A percentile compares a stretch with the other conserved stretches of the same genome.
Evolutionary conservation across 2,888 invertebrate genomes (phyloP).

Genomic region (Drosophila anomalata): DNA sequence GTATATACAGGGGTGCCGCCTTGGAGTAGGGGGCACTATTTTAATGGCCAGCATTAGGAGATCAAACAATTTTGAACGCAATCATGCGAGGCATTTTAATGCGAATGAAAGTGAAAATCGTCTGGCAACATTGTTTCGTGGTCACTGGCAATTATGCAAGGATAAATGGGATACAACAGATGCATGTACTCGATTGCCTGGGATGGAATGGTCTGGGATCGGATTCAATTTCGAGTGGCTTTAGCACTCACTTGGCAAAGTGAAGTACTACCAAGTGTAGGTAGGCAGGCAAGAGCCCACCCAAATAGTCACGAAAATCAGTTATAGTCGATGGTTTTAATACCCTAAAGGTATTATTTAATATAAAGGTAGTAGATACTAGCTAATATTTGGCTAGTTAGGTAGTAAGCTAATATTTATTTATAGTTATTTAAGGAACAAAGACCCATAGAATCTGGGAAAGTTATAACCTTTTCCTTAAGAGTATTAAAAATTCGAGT

Average conservation of each 20-base stretch:
- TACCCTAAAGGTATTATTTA: conserved; percentile 3
- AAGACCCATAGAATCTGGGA: too few species aligned
- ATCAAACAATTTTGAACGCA: conserved; percentile 80
- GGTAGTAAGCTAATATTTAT: too few species aligned
- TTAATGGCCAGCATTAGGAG: conserved; percentile 77
- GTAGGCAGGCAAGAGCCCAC: conserved; percentile 40
- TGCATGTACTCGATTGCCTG: conserved; percentile 34
- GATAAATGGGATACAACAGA: conserved; percentile 50
- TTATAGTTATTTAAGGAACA: too few species aligned
- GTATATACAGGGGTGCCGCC: conserved; percentile 2
- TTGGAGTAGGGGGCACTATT: conserved; percentile 47
- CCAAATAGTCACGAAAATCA: conserved; percentile 11
- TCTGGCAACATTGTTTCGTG: conserved; percentile 48
- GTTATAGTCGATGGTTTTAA: background rate
- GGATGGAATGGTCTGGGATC: conserved; percentile 1
- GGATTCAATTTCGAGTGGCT: conserved; percentile 11
- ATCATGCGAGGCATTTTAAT: conserved; percentile 79
- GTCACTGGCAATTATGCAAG: conserved; percentile 67
- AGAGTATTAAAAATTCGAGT: conserved; percentile 15
- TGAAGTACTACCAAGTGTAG: background rate
- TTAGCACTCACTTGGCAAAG: conserved; percentile 1
- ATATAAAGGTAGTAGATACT: too few species aligned
- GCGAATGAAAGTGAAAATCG: conserved; percentile 79
- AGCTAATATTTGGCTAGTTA: too few species aligned
- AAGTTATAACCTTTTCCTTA: background rate